Conservation (phyloP, 2,113 vertebrate genomes). For the Siniperca chuatsi region DNA sequence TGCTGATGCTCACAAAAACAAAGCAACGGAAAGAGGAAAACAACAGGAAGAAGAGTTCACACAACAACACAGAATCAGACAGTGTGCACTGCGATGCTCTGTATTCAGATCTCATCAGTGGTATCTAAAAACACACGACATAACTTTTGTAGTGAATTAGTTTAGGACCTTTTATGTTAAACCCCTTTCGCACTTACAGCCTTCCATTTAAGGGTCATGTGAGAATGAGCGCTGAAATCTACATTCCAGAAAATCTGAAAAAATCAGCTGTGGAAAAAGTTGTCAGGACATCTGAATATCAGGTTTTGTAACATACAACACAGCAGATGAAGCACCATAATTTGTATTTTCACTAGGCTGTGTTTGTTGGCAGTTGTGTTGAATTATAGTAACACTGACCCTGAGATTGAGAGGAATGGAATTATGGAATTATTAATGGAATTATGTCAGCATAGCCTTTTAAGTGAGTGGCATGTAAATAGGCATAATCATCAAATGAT, state of each 20-base stretch:
- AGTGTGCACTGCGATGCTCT: constrained; percentile 8
- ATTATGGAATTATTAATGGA: background rate
- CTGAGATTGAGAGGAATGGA: constrained; percentile 10
- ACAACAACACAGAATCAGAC: constrained; percentile 43
- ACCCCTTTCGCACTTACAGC: background rate
- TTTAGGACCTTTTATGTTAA: constrained; percentile 40
- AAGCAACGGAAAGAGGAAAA: constrained; percentile 57
- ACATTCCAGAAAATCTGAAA: constrained; percentile 34
- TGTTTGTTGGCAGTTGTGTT: constrained; percentile 6
- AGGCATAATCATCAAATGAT: constrained; percentile 4
- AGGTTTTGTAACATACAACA: constrained; percentile 12
- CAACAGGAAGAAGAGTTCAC: constrained; percentile 51
- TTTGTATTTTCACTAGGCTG: constrained; percentile 5
- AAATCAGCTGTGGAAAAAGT: constrained; percentile 32
- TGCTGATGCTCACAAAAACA: constrained; percentile 63
- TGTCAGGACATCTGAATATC: constrained; percentile 26
- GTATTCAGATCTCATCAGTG: constrained; percentile 33
- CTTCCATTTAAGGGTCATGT: constrained; percentile 44
- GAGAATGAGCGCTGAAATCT: constrained; percentile 18
- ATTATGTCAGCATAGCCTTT: background rate
- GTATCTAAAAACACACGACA: background rate
- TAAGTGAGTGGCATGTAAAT: background rate
- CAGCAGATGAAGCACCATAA: background rate
- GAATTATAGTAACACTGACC: constrained; percentile 9
- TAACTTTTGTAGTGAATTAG: constrained; percentile 19